phyloP scores from a whole-genome alignment of 2,888 invertebrate species.

The Panopea generosa region DNA sequence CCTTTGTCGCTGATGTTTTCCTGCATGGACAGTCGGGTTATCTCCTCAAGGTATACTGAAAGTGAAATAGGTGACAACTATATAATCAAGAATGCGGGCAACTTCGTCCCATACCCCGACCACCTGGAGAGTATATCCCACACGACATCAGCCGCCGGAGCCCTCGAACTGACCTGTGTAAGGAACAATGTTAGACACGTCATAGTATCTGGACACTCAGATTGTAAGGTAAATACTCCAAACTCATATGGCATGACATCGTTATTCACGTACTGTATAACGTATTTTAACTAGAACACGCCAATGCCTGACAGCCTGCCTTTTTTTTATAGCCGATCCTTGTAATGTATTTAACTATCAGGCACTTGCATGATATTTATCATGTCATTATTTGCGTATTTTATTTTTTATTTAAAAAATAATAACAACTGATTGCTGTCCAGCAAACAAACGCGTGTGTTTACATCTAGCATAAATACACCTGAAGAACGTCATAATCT shows the following conservation, averaged over 20 bases:
- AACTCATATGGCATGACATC: background rate
- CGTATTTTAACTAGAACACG: no score
- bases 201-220: conserved; percentile 89
- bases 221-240: conserved; percentile 90
- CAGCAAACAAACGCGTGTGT: no score
- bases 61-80: conserved; percentile 99
- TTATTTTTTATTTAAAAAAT: no score
- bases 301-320: no score
- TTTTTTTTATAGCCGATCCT: background rate
- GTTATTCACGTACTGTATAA: no score
- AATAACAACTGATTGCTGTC: no score
- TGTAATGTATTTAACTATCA: background rate
- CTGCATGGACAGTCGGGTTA: conserved; percentile 99
- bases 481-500: no score
- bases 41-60: conserved; percentile 97
- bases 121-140: conserved; percentile 92
- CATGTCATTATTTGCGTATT: no score
- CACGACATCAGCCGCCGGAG: conserved; percentile 97
- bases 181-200: background rate
- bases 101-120: conserved; percentile 96
- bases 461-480: no score
- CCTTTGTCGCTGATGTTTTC: conserved; percentile 99
- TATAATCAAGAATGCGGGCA: conserved; percentile 97
- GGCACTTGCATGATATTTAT: no score
- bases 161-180: conserved; percentile 95